Conservation (phyloP, 2,113 vertebrate genomes). For the Archocentrus centrarchus region DNA sequence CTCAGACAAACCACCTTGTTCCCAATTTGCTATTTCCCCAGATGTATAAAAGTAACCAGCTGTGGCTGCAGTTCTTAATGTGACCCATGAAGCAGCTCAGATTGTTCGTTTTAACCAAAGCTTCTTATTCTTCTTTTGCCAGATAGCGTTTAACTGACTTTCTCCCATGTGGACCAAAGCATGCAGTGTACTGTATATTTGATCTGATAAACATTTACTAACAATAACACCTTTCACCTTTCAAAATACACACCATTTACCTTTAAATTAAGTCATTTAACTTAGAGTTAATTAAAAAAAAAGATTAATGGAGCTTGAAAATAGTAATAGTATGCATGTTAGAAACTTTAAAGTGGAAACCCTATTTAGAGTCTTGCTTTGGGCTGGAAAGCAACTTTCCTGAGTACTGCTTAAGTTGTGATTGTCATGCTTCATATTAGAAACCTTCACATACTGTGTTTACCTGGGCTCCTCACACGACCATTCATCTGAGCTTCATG, state of each 20-base stretch:
- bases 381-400: not conserved
- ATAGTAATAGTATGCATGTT: not conserved
- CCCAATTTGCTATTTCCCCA: not conserved
- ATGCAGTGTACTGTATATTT: not conserved
- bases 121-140: not conserved
- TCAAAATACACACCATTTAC: not conserved
- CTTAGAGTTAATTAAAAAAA: not conserved
- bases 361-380: not conserved
- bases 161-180: not conserved
- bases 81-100: not conserved
- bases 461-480: not conserved
- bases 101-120: not conserved
- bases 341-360: not conserved
- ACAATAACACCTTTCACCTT: not conserved
- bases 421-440: not conserved
- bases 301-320: not conserved
- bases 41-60: not conserved
- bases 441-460: not conserved
- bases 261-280: not conserved
- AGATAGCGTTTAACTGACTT: not conserved
- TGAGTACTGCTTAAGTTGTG: not conserved
- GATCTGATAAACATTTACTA: not conserved
- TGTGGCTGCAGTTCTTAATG: not conserved
- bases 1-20: not conserved
- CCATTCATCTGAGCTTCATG: constrained; percentile 20